phyloP scores from a whole-genome alignment of 2,888 invertebrate genomes.

The Polyploca ridens region DNA sequence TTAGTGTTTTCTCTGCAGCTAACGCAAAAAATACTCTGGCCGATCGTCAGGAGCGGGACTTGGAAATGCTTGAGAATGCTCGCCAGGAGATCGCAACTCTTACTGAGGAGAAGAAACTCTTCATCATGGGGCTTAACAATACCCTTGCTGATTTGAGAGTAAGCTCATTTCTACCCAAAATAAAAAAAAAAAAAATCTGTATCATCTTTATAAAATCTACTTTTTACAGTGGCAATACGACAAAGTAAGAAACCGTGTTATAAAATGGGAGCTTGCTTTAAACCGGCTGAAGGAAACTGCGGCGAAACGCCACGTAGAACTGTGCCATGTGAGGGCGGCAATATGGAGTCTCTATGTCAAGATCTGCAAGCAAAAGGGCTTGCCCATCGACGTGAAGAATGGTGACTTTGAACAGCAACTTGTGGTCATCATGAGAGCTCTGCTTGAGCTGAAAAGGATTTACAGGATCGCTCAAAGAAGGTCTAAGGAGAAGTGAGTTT shows the following conservation, averaged over 20 bases:
- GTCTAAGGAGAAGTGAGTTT: conserved; percentile 68
- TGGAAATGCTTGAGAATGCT: conserved; percentile 83
- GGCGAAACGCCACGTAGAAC: conserved; percentile 79
- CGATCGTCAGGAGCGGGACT: conserved; percentile 81
- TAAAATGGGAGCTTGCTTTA: conserved; percentile 86
- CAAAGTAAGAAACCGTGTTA: conserved; percentile 81
- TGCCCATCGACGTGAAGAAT: conserved; percentile 66
- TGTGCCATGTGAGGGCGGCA: conserved; percentile 83
- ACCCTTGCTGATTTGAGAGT: conserved; percentile 84
- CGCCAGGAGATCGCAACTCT: conserved; percentile 84
- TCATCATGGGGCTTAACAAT: conserved; percentile 86
- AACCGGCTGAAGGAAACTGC: conserved; percentile 85
- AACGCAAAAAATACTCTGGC: conserved; percentile 84
- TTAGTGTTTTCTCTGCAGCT: conserved; percentile 43
- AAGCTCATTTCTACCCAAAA: conserved; percentile 14
- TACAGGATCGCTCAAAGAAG: conserved; percentile 72
- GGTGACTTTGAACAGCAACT: conserved; percentile 86
- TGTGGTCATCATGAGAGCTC: conserved; percentile 85
- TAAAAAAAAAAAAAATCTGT: no score
- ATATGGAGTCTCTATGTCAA: conserved; percentile 87
- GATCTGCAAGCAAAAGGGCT: conserved; percentile 85
- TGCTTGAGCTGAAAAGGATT: conserved; percentile 82
- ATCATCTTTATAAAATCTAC: not conserved
- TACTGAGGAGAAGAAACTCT: conserved; percentile 85
- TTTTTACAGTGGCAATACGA: conserved; percentile 82